Conservation (phyloP, 2,888 invertebrate species). For the Isotomurus palustris region DNA sequence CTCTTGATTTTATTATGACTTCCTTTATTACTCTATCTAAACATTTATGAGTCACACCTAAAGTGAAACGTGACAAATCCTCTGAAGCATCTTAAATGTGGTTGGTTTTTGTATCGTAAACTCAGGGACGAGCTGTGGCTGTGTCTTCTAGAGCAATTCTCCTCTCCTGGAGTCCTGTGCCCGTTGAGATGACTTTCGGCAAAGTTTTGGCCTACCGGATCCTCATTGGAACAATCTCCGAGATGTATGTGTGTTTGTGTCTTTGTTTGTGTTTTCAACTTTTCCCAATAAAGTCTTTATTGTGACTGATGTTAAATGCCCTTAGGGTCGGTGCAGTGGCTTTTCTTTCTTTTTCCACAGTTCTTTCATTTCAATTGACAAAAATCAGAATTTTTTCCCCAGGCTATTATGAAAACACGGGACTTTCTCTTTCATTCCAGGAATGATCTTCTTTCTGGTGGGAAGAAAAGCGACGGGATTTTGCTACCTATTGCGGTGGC, state of each 20-base stretch:
- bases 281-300: too few relatives aligned
- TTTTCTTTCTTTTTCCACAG: too few relatives aligned
- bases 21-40: neutral
- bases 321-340: too few relatives aligned
- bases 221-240: constrained; percentile 4
- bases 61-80: neutral
- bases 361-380: neutral
- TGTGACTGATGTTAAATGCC: too few relatives aligned
- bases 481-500: constrained; percentile 32
- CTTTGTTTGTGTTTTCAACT: neutral
- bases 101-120: neutral
- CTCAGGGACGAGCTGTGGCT: constrained; percentile 37
- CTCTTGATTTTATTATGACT: constrained; percentile 16
- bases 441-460: constrained; percentile 1
- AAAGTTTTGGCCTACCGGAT: constrained; percentile 41
- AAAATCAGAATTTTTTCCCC: neutral
- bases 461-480: constrained; percentile 15
- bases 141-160: constrained; percentile 34
- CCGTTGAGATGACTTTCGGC: constrained; percentile 39
- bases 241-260: neutral
- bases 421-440: too few relatives aligned
- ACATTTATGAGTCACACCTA: too few relatives aligned
- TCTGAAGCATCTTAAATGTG: neutral
- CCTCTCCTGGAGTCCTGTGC: constrained; percentile 41
- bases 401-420: too few relatives aligned